Evolutionary conservation across 1,140 invertebrate genomes (phyloP), one percentile per base, ranked within the genome.

Genomic region (Diuraphis noxia): DNA sequence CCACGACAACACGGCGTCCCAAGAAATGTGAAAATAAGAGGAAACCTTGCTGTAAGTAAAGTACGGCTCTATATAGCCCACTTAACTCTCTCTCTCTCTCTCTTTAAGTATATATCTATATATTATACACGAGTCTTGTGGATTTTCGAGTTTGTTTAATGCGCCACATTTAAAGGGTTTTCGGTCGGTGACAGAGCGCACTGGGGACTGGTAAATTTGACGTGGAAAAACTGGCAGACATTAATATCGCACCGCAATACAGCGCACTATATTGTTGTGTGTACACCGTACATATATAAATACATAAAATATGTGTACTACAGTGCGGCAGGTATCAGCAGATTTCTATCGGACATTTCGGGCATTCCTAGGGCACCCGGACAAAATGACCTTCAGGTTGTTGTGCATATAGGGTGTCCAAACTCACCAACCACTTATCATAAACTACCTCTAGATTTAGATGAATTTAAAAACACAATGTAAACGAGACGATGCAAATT

Each of bases 161-260:
- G 56, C 52, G 19, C 30, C 87, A 41, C 87, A 41, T 88, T 88
- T 72, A 72, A 30, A 88, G 52, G 52, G 87, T 88, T 88, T 88
- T 88, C 23, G 23, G 38, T 23, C 30, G 46, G 86, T 40, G 49
- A 88, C 52, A 52, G 86, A 88, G 23, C 34, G 84, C 49, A 21
- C 17, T 7, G 52, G 4, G 86, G 30, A 88, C 86, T 49, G 38
- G 84, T 46, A 85, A 72, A 43, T 38, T 88, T 36, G 87, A 88
- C 63, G 38, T 88, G 21, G 56, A 88, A 63, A 88, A 63, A 88
- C 36, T 10, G 38, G 10, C 30, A 56, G 38, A 10, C 36, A 88
- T 88, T 56, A 88, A 88, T 52, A 88, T 40, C 25, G 38, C 52
- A 10, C 52, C 49, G 23, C 19, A 49, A 25, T 41, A 43, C 19